These are phyloP conservation scores for Hartigia nigra DNA, from an alignment of 2,888 invertebrate species.

Conservation along the genomic window DNA sequence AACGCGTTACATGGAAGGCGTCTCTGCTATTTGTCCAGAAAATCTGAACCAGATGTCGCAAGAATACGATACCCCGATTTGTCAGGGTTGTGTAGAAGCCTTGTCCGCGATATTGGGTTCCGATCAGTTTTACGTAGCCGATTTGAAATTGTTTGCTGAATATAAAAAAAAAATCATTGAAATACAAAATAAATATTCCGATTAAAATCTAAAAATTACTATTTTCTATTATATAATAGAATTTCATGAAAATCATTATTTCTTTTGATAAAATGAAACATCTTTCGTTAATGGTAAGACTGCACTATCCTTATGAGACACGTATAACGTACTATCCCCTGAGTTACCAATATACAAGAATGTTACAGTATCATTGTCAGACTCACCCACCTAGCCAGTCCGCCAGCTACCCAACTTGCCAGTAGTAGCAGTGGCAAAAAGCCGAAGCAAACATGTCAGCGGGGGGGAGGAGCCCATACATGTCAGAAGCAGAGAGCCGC, in stretches of 20 bases:
- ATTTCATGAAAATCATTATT: background rate
- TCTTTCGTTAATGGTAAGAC: background rate
- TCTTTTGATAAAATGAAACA: background rate
- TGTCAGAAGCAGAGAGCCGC: background rate
- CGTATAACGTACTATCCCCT: background rate
- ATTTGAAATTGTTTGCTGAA: background rate
- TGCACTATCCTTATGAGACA: background rate
- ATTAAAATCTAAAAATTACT: background rate
- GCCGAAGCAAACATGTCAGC: background rate
- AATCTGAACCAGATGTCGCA: slow-evolving; percentile 32
- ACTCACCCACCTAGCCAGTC: background rate
- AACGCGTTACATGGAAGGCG: slow-evolving; percentile 7
- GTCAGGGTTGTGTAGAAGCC: background rate
- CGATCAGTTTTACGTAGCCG: background rate
- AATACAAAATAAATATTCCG: background rate
- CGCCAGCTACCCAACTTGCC: background rate
- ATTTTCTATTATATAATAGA: background rate
- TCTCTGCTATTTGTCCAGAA: slow-evolving; percentile 26
- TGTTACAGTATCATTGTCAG: background rate
- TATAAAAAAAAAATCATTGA: background rate
- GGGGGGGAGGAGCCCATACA: background rate
- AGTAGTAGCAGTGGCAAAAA: slow-evolving; percentile 1
- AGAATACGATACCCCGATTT: slow-evolving; percentile 15
- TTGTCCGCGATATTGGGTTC: background rate
- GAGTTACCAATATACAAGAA: background rate